Percentiles rank a stretch among this genome's conserved stretches.
Evolutionary conservation across 1,140 invertebrate species (phyloP).

Genomic region (Zeugodacus cucurbitae): DNA sequence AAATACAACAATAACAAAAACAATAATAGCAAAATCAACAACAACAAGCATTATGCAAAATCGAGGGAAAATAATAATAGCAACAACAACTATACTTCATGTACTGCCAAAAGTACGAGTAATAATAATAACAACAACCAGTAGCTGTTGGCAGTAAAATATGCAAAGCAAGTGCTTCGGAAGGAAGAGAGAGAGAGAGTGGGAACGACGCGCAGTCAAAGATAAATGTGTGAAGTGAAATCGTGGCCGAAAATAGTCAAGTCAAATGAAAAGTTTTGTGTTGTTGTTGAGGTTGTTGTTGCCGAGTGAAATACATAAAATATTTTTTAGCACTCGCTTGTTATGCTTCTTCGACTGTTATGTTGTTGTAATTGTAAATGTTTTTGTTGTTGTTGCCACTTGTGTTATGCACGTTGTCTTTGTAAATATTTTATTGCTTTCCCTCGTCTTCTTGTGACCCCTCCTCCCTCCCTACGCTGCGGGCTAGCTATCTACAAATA

Average conservation of each 20-base stretch:
- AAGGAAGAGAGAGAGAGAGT: not conserved
- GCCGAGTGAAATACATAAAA: not conserved
- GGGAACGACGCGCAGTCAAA: not conserved
- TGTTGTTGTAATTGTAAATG: not conserved
- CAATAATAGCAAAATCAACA: not conserved
- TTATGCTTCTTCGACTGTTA: not conserved
- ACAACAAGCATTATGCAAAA: not conserved
- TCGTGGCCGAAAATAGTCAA: not conserved
- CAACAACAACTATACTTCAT: not conserved
- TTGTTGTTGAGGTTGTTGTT: not conserved
- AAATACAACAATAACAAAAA: not conserved
- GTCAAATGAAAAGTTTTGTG: conserved; percentile 16
- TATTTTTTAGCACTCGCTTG: not conserved
- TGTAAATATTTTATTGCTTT: conserved; percentile 15
- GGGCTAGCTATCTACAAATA: no score
- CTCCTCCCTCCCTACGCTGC: no score
- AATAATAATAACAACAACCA: not conserved
- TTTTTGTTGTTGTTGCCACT: not conserved
- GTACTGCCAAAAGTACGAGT: not conserved
- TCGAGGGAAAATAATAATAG: not conserved
- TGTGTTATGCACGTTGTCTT: not conserved
- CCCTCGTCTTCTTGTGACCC: not conserved
- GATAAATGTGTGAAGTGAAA: not conserved
- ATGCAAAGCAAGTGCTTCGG: not conserved
- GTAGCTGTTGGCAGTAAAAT: not conserved